phyloP scores from a whole-genome alignment of 1,140 invertebrate genomes.

The Ips typographus region DNA sequence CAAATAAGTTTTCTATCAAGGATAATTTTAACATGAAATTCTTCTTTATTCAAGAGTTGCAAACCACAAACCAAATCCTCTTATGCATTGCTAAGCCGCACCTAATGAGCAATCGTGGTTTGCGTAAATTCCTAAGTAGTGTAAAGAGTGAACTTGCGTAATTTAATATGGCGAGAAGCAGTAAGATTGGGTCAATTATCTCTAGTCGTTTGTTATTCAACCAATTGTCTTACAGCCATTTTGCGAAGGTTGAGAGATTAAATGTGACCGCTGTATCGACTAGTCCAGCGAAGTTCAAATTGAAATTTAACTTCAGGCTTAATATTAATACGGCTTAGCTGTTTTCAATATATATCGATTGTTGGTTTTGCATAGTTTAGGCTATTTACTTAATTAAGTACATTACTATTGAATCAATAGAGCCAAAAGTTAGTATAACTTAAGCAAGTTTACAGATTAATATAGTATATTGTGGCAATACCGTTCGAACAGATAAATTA shows the following conservation, averaged over 20 bases:
- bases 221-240: slow-evolving; percentile 24
- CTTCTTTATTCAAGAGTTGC: too few relatives aligned
- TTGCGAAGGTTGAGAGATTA: slow-evolving; percentile 25
- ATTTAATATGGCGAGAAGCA: slow-evolving; percentile 18
- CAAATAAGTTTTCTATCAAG: too few relatives aligned
- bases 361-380: slow-evolving; percentile 1
- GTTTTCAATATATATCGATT: neutral
- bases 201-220: slow-evolving; percentile 22
- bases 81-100: neutral
- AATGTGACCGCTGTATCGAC: slow-evolving; percentile 26
- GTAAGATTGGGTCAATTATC: slow-evolving; percentile 23
- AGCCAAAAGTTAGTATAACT: too few relatives aligned
- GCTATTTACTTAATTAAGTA: neutral
- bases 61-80: too few relatives aligned
- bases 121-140: neutral
- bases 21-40: too few relatives aligned
- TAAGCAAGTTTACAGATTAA: too few relatives aligned
- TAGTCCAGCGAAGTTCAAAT: slow-evolving; percentile 11
- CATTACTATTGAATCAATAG: too few relatives aligned
- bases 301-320: slow-evolving; percentile 24
- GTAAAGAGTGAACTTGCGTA: neutral
- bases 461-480: too few relatives aligned
- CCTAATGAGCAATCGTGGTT: neutral
- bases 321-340: neutral
- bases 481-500: too few relatives aligned